Percentiles rank a stretch among this genome's conserved stretches.
Evolutionary conservation across 2,113 vertebrate genomes (phyloP).

Genomic region (Anguilla japonica): DNA sequence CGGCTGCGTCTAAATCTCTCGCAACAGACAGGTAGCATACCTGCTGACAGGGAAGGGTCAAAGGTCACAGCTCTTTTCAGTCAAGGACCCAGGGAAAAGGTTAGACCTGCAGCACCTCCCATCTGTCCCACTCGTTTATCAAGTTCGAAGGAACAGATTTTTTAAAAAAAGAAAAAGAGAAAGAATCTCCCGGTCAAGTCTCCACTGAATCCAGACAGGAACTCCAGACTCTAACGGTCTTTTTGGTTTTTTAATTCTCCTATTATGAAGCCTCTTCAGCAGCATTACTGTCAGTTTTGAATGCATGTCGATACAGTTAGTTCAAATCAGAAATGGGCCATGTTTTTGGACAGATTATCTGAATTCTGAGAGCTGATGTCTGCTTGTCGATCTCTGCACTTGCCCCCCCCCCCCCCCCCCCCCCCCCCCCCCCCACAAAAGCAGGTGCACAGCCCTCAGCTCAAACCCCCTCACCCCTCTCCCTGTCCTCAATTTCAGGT

Average conservation of each 20-base stretch:
- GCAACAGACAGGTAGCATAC: conserved; percentile 24
- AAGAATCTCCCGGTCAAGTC: neutral
- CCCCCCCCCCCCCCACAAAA: neutral
- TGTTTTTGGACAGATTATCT: neutral
- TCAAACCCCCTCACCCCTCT: too few species aligned
- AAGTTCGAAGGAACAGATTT: conserved; percentile 4
- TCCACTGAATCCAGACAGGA: neutral
- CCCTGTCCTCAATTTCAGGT: neutral
- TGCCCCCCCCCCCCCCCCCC: neutral
- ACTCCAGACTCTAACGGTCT: neutral
- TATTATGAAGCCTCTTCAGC: neutral
- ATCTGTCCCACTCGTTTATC: neutral
- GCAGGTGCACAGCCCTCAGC: neutral
- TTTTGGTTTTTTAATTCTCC: neutral
- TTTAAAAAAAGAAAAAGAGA: neutral
- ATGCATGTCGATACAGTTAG: neutral
- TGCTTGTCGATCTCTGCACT: neutral
- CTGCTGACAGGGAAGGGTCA: conserved; percentile 24
- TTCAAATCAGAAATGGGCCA: neutral
- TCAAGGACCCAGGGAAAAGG: conserved; percentile 10
- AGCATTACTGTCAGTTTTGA: neutral
- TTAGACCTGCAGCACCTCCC: neutral
- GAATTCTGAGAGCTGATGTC: neutral
- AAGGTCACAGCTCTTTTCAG: conserved; percentile 25
- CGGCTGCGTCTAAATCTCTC: neutral